Conservation (phyloP, 37 sponge, comb jelly and placozoan species). For the Halisarca cf. caerulea region DNA sequence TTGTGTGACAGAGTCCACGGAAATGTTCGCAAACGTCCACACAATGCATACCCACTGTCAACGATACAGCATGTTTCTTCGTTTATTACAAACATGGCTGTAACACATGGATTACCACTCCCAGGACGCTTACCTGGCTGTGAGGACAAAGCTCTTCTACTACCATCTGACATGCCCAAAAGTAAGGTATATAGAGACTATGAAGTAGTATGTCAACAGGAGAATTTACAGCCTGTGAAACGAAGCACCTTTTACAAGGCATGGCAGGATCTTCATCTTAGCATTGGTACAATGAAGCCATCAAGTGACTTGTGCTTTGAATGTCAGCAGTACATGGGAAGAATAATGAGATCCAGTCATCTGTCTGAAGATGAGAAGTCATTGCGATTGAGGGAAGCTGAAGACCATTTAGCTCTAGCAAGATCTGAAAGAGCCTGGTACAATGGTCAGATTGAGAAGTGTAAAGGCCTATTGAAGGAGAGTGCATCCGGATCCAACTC, state of each 20-base stretch:
- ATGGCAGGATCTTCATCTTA: slow-evolving; percentile 1
- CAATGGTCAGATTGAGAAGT: not conserved
- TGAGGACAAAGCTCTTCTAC: not conserved
- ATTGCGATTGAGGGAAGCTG: not conserved
- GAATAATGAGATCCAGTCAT: not conserved
- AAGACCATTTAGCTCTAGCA: not conserved
- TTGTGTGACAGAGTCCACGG: slow-evolving; percentile 19
- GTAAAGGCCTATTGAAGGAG: no score
- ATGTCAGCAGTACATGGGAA: slow-evolving; percentile 1
- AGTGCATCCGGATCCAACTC: not conserved
- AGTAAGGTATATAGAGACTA: not conserved
- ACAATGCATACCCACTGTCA: slow-evolving; percentile 20
- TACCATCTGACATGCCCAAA: slow-evolving; percentile 15
- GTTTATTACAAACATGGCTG: slow-evolving; percentile 17
- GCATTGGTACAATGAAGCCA: not conserved
- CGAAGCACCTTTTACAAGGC: not conserved
- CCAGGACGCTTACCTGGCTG: slow-evolving; percentile 4
- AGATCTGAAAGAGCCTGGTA: not conserved
- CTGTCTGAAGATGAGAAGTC: slow-evolving; percentile 37
- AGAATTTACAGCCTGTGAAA: not conserved
- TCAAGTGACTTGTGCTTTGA: slow-evolving; percentile 10
- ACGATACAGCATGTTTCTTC: slow-evolving; percentile 7
- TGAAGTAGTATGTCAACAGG: not conserved
- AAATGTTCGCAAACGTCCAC: not conserved
- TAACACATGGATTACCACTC: slow-evolving; percentile 28